Evolutionary conservation across 2,113 vertebrate genomes (phyloP), one percentile per base, ranked within the genome.

Genomic region (Conger conger): DNA sequence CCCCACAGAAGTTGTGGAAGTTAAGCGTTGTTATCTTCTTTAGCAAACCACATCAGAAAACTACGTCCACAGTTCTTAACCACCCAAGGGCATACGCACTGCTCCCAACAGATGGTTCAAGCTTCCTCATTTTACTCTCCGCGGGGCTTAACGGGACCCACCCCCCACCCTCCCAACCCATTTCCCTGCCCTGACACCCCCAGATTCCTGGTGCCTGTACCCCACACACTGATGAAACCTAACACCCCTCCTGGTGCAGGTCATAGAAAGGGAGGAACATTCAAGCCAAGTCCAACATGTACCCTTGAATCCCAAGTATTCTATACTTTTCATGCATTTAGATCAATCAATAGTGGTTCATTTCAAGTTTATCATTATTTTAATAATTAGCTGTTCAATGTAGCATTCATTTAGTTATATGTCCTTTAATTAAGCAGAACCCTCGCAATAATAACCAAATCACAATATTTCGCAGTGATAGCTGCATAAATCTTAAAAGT

Each of bases 31-130:
- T 20, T 73, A 42, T 73, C 3, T 23, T 82, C 80, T 57, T 45
- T 13, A 50, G 23, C 33, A 20, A 30, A 27, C 81, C 81, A 82
- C 81, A 82, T 82, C 36, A 68, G 37, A 82, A 63, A 82, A 73
- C 54, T 38, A 18, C 60, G n/a, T 40, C 9, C 54, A 82, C 60
- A 42, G 81, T 35, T 82, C 54, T 73, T 82, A 82, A 38, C 81
- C 60, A 60, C 60, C 36, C 68, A 68, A 68, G 81, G 57, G 8
- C 36, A 68, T 82, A 30, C n/a, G 40, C 81, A 82, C 54, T n/a
- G 57, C 36, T 82, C 35, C 57, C 81, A 63, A 27, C 81, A 30
- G 54, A 68, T 8, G 18, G 36, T 82, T 68, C 20, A 6, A 57
- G 68, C 81, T 57, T 82, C 54, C 81, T 36, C 23, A 35, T 82